A percentile compares a stretch with the other conserved stretches of the same genome.
phyloP scores from a whole-genome alignment of 2,113 vertebrate species.

The Engraulis encrasicolus region DNA sequence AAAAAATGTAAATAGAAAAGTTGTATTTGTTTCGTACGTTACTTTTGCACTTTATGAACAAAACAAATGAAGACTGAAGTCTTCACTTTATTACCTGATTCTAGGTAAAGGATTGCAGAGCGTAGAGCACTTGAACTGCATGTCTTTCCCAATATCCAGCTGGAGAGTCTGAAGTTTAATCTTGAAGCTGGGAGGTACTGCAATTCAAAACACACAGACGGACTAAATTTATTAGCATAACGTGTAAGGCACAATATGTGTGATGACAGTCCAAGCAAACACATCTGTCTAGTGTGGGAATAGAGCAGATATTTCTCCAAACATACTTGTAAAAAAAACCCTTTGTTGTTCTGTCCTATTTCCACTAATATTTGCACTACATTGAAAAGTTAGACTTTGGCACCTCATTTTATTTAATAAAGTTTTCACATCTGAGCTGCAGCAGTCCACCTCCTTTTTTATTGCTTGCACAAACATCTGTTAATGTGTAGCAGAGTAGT shows the following conservation, averaged over 20 bases:
- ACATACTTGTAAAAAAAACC: neutral
- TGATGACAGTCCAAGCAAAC: neutral
- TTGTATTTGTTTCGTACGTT: too few species aligned
- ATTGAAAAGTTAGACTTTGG: too few species aligned
- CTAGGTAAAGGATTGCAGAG: slow-evolving; percentile 83
- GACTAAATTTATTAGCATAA: neutral
- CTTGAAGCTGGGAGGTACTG: slow-evolving; percentile 91
- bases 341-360: neutral
- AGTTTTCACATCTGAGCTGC: neutral
- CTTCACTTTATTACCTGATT: slow-evolving; percentile 76
- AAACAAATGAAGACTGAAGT: neutral
- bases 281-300: neutral
- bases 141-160: slow-evolving; percentile 85
- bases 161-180: slow-evolving; percentile 83
- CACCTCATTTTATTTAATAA: too few species aligned
- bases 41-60: too few species aligned
- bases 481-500: too few species aligned
- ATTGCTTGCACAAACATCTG: too few species aligned
- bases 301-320: neutral
- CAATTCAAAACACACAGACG: slow-evolving; percentile 21
- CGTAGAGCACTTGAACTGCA: slow-evolving; percentile 85
- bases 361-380: too few species aligned
- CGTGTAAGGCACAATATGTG: neutral
- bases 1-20: too few species aligned
- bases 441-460: too few species aligned